Evolutionary conservation across 2,113 vertebrate genomes (phyloP), one percentile per base, ranked within the genome.

Genomic region (Daboia siamensis): DNA sequence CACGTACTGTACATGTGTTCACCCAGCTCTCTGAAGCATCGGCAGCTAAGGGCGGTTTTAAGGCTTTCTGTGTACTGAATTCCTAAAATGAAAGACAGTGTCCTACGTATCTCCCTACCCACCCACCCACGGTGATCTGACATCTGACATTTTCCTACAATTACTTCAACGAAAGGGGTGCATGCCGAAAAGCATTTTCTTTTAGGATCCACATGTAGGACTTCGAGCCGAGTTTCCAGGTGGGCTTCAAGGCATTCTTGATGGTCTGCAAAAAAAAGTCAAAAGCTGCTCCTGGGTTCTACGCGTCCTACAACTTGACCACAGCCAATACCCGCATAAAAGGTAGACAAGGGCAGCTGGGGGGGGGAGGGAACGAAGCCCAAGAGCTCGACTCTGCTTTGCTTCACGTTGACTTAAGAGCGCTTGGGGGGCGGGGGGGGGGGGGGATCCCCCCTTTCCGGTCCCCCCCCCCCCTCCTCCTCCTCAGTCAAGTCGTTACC

Each of bases 341-440:
- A 39, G 17, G 17, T 39, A 80, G 33, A 3, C 1, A 80, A 17
- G 17, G 74, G 74, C 69, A 39, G 33, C 21, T n/a, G 57, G 21
- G 69, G 59, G 44, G 8, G 48, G 69, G 59, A 24, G 8, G 48
- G 39, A 39, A 51, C 2, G 13, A 51, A 10, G 64, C 10, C 4
- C 44, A 64, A 69, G 64, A 69, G 89, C 5, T 13, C 4, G n/a
- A 23, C 48, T 24, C n/a, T 24, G 24, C 64, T 54, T 54, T 1
- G 56, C 33, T 21, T n/a, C 5, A 20, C 13, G 17, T 7, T 48
- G 88, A 21, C 21, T 23, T 44, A 21, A 80, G 69, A 44, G 17
- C 33, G 2, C 69, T 39, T 21, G 69, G 15, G 33, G 2, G 61
- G 0, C 8, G 29, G 26, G 61, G 2, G 61, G 0, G 23, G 29